Evolutionary conservation across 1,140 invertebrate genomes (phyloP).

Genomic region (Cotesia typhae): DNA sequence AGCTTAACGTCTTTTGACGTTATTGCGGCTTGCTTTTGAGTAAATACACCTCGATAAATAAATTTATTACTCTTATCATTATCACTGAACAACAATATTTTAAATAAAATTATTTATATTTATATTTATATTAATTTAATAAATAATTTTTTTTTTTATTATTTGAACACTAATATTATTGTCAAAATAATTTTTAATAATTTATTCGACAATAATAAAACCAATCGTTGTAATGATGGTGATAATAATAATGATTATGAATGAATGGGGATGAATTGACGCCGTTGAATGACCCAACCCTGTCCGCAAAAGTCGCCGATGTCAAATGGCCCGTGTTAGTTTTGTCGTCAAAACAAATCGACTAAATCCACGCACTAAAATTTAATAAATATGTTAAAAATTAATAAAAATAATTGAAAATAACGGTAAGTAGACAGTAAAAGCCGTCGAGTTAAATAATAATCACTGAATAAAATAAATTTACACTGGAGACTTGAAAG

Average conservation of each 20-base stretch:
- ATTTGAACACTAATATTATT: too few relatives aligned
- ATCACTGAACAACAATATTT: too few relatives aligned
- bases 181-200: too few relatives aligned
- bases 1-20: conserved; percentile 8
- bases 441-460: neutral
- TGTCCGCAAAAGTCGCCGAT: conserved; percentile 31
- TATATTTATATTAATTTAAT: too few relatives aligned
- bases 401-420: neutral
- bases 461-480: neutral
- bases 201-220: too few relatives aligned
- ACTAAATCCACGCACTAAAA: neutral
- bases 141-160: too few relatives aligned
- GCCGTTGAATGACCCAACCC: conserved; percentile 31
- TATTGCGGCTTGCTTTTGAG: conserved; percentile 3
- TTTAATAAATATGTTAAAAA: conserved; percentile 25
- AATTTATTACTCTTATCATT: too few relatives aligned
- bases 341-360: conserved; percentile 47
- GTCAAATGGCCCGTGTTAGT: conserved; percentile 41
- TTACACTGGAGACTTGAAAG: neutral
- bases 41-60: too few relatives aligned
- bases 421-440: neutral
- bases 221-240: too few relatives aligned
- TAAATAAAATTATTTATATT: too few relatives aligned
- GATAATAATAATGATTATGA: conserved; percentile 9
- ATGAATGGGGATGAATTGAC: conserved; percentile 22